Evolutionary conservation across 2,113 vertebrate genomes (phyloP).

Genomic region (Ictalurus furcatus): DNA sequence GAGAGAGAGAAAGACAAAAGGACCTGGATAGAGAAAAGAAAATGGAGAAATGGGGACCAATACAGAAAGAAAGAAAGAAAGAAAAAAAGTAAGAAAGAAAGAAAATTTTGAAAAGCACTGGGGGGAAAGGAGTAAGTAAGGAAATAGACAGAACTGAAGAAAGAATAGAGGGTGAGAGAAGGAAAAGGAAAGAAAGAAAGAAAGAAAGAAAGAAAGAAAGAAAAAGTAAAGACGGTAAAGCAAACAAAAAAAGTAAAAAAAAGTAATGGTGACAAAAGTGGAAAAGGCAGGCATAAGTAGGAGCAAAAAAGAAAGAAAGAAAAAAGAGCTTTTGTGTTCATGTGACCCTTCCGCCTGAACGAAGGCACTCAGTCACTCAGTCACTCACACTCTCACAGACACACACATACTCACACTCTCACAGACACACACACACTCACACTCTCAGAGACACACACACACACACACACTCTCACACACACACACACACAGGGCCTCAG

Average conservation of each 20-base stretch:
- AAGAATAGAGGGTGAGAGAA: conserved; percentile 3
- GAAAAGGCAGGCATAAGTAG: not conserved
- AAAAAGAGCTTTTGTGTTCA: conserved; percentile 36
- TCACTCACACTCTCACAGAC: not conserved
- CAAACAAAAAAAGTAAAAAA: not conserved
- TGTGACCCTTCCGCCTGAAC: conserved; percentile 44
- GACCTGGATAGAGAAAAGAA: no score
- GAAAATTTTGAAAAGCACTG: not conserved
- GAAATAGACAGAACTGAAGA: not conserved
- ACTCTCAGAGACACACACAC: conserved; percentile 39
- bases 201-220: not conserved
- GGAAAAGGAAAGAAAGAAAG: not conserved
- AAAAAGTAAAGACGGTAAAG: not conserved
- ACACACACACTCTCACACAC: conserved; percentile 45
- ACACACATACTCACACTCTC: conserved; percentile 6
- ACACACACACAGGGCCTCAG: conserved; percentile 39
- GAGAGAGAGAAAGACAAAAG: no score
- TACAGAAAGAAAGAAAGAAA: not conserved
- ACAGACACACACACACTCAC: not conserved
- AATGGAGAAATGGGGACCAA: no score
- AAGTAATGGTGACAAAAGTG: not conserved
- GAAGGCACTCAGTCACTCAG: conserved; percentile 13
- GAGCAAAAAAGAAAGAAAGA: not conserved
- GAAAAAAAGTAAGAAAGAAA: not conserved
- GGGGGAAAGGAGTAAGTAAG: not conserved